Percentiles rank a stretch among this genome's conserved stretches.
These are phyloP conservation scores for Drosophila insularis DNA, from an alignment of 1,140 invertebrate species.

Conservation along the genomic window DNA sequence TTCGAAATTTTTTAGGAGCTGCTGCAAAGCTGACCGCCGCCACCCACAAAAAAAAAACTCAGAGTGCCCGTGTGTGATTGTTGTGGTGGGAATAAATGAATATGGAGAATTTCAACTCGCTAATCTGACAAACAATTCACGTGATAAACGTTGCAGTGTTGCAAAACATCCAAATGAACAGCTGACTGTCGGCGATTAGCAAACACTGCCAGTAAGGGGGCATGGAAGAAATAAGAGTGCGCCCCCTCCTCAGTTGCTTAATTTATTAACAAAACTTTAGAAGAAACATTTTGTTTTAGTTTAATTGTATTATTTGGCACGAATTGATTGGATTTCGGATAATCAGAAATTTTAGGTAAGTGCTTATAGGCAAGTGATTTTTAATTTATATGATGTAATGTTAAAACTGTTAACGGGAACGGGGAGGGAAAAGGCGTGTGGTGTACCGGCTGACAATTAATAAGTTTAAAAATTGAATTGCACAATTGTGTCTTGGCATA, in stretches of 20 bases:
- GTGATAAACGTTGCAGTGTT: conserved; percentile 53
- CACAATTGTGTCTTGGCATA: background rate
- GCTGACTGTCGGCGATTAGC: conserved; percentile 25
- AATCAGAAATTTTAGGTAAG: background rate
- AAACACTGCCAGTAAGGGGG: conserved; percentile 45
- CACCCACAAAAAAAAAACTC: conserved; percentile 65
- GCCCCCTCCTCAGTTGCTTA: background rate
- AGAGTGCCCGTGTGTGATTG: conserved; percentile 45
- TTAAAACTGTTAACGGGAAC: background rate
- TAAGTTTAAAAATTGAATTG: background rate
- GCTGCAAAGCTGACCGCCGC: conserved; percentile 68
- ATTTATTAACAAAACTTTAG: conserved; percentile 5
- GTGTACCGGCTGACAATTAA: background rate
- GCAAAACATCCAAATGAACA: conserved; percentile 14
- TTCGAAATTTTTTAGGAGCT: conserved; percentile 35
- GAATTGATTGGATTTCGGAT: background rate
- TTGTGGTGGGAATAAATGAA: conserved; percentile 51
- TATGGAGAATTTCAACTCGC: conserved; percentile 37
- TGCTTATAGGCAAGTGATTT: background rate
- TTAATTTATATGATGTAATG: background rate
- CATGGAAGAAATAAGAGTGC: conserved; percentile 5
- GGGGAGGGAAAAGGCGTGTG: background rate
- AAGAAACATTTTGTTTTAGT: conserved; percentile 12
- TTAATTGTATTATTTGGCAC: conserved; percentile 13
- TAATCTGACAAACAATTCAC: conserved; percentile 67